phyloP scores from a whole-genome alignment of 2,113 vertebrate genomes.

The Myotis yumanensis region DNA sequence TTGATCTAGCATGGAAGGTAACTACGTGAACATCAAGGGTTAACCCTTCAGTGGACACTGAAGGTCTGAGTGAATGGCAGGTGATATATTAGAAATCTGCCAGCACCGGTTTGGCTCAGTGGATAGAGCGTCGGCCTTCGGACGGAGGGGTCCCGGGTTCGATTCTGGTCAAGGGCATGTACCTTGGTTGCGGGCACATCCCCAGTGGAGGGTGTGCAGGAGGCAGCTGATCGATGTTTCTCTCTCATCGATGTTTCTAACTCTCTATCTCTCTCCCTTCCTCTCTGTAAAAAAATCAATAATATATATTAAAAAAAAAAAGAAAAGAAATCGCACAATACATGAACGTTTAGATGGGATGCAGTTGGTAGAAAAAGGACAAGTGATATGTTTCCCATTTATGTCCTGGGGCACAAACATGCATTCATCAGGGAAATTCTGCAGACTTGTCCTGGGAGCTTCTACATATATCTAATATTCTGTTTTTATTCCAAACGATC shows the following conservation, averaged over 20 bases:
- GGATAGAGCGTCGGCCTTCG: no score
- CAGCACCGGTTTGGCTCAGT: no score
- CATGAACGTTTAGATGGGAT: background rate
- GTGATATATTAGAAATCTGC: background rate
- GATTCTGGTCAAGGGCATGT: no score
- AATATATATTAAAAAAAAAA: no score
- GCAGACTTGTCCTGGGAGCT: background rate
- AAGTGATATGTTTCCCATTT: background rate
- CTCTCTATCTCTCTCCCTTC: no score
- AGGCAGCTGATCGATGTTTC: no score
- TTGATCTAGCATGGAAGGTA: background rate
- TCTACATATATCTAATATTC: background rate
- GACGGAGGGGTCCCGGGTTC: no score
- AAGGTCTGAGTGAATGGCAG: background rate
- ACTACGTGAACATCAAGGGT: background rate
- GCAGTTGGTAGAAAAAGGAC: background rate
- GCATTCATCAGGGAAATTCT: background rate
- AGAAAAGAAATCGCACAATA: background rate
- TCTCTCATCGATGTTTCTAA: no score
- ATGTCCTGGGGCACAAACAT: background rate
- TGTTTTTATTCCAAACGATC: slow-evolving; percentile 40
- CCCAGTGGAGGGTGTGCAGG: no score
- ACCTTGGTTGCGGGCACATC: no score
- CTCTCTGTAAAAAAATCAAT: no score
- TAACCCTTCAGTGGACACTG: background rate